Conservation (phyloP, 30 jellyfish, hydroid and myxozoan species). For the Euphysa ruthae region DNA sequence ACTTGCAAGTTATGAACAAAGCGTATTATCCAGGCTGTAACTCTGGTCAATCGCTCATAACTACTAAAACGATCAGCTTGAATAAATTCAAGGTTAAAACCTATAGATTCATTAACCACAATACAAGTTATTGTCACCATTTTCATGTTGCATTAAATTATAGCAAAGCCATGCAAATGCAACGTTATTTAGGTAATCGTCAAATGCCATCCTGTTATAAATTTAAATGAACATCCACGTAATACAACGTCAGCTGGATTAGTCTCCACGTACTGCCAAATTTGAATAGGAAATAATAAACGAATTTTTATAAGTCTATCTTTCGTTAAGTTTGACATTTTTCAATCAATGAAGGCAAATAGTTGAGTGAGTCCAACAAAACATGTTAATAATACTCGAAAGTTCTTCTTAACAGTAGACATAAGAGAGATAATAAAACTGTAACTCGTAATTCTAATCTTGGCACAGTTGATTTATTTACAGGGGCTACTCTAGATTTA, state of each 20-base stretch:
- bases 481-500: constrained; percentile 2
- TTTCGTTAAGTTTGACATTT: neutral
- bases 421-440: too few species aligned
- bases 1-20: neutral
- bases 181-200: neutral
- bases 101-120: too few species aligned
- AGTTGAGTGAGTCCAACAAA: neutral
- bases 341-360: neutral
- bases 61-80: neutral
- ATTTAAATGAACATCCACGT: neutral
- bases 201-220: neutral
- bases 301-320: neutral
- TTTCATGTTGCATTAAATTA: neutral
- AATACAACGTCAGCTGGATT: neutral
- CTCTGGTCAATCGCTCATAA: neutral
- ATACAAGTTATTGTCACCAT: neutral
- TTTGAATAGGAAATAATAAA: neutral
- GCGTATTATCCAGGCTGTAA: neutral
- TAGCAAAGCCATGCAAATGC: neutral
- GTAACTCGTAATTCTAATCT: neutral
- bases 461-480: neutral
- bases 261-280: neutral
- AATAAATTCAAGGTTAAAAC: neutral
- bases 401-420: neutral
- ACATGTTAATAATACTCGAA: too few species aligned